Conservation (phyloP, 23 tunicate genomes). For the Halocynthia roretzi region DNA sequence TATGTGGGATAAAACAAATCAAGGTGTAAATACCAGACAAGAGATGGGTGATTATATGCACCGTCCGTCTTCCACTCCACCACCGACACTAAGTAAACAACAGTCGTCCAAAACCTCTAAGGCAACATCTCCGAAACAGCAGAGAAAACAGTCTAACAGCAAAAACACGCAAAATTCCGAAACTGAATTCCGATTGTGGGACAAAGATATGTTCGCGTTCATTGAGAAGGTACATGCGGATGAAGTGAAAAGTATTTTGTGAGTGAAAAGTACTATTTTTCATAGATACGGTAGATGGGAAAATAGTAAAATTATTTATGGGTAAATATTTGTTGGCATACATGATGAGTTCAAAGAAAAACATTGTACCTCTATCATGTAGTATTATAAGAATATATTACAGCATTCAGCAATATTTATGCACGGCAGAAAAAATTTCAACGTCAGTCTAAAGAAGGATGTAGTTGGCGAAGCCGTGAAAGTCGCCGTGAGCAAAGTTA, state of each 20-base stretch:
- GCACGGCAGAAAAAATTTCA: neutral
- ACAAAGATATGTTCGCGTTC: constrained; percentile 16
- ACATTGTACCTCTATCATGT: too few species aligned
- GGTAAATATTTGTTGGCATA: too few species aligned
- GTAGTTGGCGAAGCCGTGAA: constrained; percentile 8
- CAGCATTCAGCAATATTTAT: too few species aligned
- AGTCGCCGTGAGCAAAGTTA: neutral
- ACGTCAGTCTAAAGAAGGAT: neutral
- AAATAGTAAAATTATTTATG: too few species aligned
- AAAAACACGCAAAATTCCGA: neutral
- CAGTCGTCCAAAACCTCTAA: too few species aligned
- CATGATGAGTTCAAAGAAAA: too few species aligned
- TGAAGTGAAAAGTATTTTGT: constrained; percentile 6
- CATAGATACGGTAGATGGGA: too few species aligned
- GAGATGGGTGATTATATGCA: neutral
- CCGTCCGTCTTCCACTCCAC: neutral
- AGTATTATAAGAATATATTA: too few species aligned
- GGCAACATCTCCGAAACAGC: too few species aligned
- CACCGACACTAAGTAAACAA: neutral
- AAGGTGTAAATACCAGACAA: neutral
- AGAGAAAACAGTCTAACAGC: too few species aligned
- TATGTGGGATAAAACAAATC: neutral
- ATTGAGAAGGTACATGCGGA: constrained; percentile 7
- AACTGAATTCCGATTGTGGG: neutral
- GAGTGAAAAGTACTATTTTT: neutral